Evolutionary conservation across 2,888 invertebrate species (phyloP).

Genomic region (Phorcus lineatus): DNA sequence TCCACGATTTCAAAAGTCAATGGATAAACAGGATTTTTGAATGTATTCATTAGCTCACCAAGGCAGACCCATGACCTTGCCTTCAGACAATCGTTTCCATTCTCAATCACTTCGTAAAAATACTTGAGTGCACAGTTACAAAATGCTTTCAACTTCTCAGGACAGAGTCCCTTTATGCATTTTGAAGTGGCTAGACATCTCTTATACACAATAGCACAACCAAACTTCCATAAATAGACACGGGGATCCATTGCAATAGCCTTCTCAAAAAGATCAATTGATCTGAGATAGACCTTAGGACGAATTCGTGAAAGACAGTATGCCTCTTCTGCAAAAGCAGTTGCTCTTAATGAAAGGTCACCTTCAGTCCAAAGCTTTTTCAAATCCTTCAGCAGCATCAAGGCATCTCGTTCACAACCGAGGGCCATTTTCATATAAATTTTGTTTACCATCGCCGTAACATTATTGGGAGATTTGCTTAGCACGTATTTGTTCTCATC

Average conservation of each 20-base stretch:
- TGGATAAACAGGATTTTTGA: background rate
- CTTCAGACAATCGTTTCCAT: background rate
- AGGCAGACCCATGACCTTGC: background rate
- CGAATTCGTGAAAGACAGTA: background rate
- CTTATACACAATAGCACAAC: background rate
- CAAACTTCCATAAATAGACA: background rate
- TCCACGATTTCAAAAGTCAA: background rate
- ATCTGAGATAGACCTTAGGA: background rate
- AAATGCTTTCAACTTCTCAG: background rate
- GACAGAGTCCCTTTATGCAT: background rate
- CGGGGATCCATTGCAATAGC: background rate
- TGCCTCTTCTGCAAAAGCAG: background rate
- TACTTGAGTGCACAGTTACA: background rate
- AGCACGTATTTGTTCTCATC: background rate
- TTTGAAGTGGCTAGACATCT: background rate
- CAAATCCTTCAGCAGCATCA: background rate
- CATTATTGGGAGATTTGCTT: background rate
- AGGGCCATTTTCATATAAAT: background rate
- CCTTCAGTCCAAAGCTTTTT: background rate
- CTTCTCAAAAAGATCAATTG: slow-evolving; percentile 7
- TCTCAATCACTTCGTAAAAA: background rate
- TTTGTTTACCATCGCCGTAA: background rate
- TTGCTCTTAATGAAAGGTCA: background rate
- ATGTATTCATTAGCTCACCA: background rate
- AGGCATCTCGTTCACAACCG: background rate